Percentiles rank a stretch among this genome's conserved stretches.
These are phyloP conservation scores for Brachylomia viminalis DNA, from an alignment of 2,888 invertebrate genomes.

Conservation along the genomic window DNA sequence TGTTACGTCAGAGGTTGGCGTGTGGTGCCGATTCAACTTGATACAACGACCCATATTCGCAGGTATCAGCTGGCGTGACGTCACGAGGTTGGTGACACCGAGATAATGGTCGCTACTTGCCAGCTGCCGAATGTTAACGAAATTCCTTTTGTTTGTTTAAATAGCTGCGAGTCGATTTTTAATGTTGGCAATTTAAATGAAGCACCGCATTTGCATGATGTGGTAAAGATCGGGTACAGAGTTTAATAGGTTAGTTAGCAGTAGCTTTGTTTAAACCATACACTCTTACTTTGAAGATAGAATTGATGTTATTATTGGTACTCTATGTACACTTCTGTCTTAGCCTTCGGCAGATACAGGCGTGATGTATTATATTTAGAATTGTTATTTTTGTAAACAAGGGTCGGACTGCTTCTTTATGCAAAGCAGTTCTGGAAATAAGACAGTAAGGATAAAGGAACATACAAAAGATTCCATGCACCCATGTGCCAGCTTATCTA, in stretches of 20 bases:
- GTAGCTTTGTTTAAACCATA: background rate
- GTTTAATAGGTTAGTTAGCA: background rate
- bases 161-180: conserved; percentile 17
- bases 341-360: too few relatives aligned
- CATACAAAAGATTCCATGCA: background rate
- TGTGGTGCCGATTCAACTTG: conserved; percentile 38
- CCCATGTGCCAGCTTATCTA: background rate
- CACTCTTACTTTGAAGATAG: background rate
- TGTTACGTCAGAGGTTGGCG: conserved; percentile 58
- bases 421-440: background rate
- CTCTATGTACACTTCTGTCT: too few relatives aligned
- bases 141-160: conserved; percentile 39
- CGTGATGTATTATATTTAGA: too few relatives aligned
- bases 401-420: too few relatives aligned
- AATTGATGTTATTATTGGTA: too few relatives aligned
- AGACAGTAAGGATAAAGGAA: background rate
- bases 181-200: background rate
- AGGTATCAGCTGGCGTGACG: conserved; percentile 83
- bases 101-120: conserved; percentile 64
- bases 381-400: too few relatives aligned
- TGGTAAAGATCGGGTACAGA: conserved; percentile 1
- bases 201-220: conserved; percentile 10
- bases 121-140: conserved; percentile 55
- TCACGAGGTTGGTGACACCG: conserved; percentile 81
- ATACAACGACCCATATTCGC: conserved; percentile 71